phyloP scores from a whole-genome alignment of 2,113 vertebrate species.

The Cynopterus brachyotis region DNA sequence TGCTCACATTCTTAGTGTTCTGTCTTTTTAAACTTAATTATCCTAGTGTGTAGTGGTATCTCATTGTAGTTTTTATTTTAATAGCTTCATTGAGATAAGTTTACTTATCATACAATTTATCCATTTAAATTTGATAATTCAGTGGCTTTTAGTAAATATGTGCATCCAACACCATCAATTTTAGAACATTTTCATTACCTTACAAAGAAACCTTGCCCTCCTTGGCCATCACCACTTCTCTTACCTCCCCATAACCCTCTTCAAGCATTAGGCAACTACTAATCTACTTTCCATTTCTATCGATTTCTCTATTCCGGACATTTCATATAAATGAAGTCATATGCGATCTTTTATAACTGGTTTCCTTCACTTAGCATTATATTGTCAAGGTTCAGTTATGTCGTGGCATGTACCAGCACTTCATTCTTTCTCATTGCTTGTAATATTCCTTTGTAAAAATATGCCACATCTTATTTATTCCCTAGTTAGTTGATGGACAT shows the following conservation, averaged over 20 bases:
- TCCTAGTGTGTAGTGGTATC: not conserved
- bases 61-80: not conserved
- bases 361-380: not conserved
- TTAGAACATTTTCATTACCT: no score
- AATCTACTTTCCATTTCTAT: not conserved
- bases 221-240: not conserved
- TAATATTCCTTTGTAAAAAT: not conserved
- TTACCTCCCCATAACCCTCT: not conserved
- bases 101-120: not conserved
- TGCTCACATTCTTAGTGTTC: not conserved
- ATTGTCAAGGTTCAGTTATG: not conserved
- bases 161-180: not conserved
- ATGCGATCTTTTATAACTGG: not conserved
- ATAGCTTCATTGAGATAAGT: not conserved
- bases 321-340: not conserved
- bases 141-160: not conserved
- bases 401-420: not conserved
- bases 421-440: not conserved
- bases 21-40: not conserved
- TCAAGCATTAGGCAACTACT: not conserved
- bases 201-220: no score
- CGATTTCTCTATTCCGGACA: not conserved
- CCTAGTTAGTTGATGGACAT: not conserved
- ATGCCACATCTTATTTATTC: not conserved
- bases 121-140: not conserved